Evolutionary conservation across 92 coral and sea anemone genomes (phyloP), one percentile per base, ranked within the genome.

Genomic region (Plumapathes pennacea): DNA sequence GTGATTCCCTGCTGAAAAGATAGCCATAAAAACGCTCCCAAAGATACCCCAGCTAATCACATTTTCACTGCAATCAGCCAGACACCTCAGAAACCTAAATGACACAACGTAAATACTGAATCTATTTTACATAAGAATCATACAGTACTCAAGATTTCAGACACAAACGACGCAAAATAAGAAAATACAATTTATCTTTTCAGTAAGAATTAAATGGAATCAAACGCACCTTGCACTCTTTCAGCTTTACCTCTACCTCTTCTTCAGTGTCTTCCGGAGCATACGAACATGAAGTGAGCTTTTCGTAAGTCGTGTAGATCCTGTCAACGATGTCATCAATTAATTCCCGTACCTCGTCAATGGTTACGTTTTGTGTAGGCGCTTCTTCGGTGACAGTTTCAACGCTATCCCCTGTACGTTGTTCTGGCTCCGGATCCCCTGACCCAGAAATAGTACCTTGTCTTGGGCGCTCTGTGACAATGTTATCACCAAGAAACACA

Each of bases 361-460:
- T 83, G 2, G 91, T 76, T 57, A 66, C 77, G 45, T 77, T 83
- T 24, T 74, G 74, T 39, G 64, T 44, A 0, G 64, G 71, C 18
- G 71, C 42, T 17, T 86, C 95, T 8, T 86, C 94, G 15, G 72
- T 86, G 24, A 88, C 96, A 25, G 96, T 88, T 43, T 88, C 96
- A 60, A 88, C 44, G 54, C 96, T 88, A 40, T 88, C 96, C 25
- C 74, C 64, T 3, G 89, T 52, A 42, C 73, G 54, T 44, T 53
- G 42, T 8, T 22, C 78, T 13, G 17, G 25, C 38, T 32, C 32
- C 1, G 32, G 31, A 21, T 50, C 56, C 49, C 68, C 72, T 19
- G 38, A 69, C 5, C 15, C 43, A 1, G 89, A 82, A 7, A 82
- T 27, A 8, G 89, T 82, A 12, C 53, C 74, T 10, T 49, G 62